Evolutionary conservation across 2,113 vertebrate genomes (phyloP).

Genomic region (Rhinichthys klamathensis): DNA sequence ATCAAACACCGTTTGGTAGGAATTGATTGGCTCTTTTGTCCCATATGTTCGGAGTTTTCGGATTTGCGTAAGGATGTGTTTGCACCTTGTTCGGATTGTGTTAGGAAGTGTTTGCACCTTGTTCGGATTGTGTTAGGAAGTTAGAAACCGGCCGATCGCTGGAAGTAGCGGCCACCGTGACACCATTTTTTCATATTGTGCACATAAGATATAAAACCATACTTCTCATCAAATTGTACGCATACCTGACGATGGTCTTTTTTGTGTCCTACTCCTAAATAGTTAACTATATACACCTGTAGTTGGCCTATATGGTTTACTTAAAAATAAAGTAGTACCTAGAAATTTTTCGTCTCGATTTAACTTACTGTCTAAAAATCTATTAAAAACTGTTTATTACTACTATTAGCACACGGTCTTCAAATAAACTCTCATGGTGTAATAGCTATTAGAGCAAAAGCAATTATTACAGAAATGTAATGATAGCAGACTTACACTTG

Average conservation of each 20-base stretch:
- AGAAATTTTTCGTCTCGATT: not conserved
- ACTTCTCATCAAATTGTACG: not conserved
- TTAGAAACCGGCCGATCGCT: too few species aligned
- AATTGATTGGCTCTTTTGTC: too few species aligned
- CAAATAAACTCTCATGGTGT: not conserved
- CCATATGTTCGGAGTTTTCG: too few species aligned
- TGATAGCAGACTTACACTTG: not conserved
- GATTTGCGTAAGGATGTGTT: too few species aligned
- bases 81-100: too few species aligned
- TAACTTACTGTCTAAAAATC: not conserved
- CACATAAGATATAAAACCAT: not conserved
- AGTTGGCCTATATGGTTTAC: not conserved
- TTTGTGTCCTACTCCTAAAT: too few species aligned
- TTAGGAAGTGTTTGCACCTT: too few species aligned
- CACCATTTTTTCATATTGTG: constrained; percentile 9
- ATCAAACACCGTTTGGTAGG: too few species aligned
- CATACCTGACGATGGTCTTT: too few species aligned
- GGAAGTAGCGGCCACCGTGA: constrained; percentile 73
- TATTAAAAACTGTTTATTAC: not conserved
- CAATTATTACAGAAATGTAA: not conserved
- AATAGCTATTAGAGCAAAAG: not conserved
- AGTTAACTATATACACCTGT: not conserved
- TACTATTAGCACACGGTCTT: not conserved
- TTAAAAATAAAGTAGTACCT: not conserved
- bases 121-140: too few species aligned